Base-by-base conservation (phyloP, 2,113 vertebrate genomes). In the Malurus melanocephalus region DNA sequence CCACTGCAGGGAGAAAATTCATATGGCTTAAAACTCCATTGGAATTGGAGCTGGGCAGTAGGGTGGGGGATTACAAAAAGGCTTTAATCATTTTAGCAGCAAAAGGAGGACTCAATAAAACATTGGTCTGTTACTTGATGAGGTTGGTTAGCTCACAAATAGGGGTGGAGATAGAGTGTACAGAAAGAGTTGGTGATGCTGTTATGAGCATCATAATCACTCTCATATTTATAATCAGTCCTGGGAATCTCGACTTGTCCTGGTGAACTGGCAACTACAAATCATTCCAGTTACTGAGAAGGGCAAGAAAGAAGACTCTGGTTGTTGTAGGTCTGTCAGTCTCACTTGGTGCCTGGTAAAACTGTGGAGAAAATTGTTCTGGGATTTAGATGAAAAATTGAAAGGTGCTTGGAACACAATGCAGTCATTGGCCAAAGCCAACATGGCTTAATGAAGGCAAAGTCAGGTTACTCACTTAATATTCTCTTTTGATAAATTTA, bases 11-110 rank as follows among this genome's bases (percentile, higher is more conserved):
- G 16, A 62, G 19, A 51, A 77, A 81, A 56, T 56, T 24, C 0
- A 0, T 32, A 5, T 0, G 0, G 23, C 6, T 46, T 52, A 43
- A 59, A 67, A 38, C 2, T 43, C 6, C 55, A 5, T 3, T 73
- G 38, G 13, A 43, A 43, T 42, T 86, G 38, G 35, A 78, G 26
- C 10, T 38, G 14, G 9, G 10, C 11, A 20, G 30, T 78, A 38
- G 26, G 26, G 23, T 64, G 10, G 33, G 45, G 27, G 20, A 11
- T 57, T 40, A 57, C 14, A 53, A 82, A 57, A 69, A 33, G 4
- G 7, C 3, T 82, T 46, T 38, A 64, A 23, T 33, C 10, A 40
- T 60, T 11, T 42, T 35, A 46, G 10, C 16, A 61, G 57, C 42
- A 80, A 45, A 75, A 61, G 13, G 16, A 40, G 24, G 11, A 51